Percentiles rank a stretch among this genome's conserved stretches.
Conservation (phyloP, 2,797 vertebrate genomes). For the Carcharodon carcharias region DNA sequence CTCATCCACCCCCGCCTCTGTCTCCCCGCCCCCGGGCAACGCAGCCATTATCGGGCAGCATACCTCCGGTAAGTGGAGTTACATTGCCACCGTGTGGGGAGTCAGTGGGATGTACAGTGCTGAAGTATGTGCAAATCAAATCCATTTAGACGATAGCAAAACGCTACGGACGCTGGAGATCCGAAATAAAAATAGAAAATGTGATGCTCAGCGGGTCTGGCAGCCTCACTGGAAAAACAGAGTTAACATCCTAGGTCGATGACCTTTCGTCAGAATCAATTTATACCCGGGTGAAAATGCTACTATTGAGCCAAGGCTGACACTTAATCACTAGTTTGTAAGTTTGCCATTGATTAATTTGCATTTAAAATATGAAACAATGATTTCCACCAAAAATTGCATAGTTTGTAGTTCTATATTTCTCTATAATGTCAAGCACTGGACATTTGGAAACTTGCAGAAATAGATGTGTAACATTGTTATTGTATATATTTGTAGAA, state of each 20-base stretch:
- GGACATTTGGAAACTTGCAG: background rate
- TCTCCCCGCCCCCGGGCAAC: constrained; percentile 62
- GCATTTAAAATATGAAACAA: background rate
- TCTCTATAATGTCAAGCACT: background rate
- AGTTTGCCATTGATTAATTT: background rate
- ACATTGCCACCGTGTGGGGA: constrained; percentile 51
- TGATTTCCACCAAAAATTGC: background rate
- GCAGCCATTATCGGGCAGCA: constrained; percentile 69
- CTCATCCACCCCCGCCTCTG: constrained; percentile 57
- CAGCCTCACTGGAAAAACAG: background rate
- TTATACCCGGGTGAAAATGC: background rate
- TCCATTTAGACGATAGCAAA: background rate
- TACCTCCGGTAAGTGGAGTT: constrained; percentile 68
- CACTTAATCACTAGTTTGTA: background rate
- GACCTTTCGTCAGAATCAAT: background rate
- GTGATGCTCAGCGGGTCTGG: background rate
- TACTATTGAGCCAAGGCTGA: background rate
- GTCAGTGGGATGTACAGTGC: background rate
- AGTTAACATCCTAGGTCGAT: background rate
- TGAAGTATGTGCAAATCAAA: background rate
- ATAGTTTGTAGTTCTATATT: background rate
- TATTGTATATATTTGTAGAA: background rate
- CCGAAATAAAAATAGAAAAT: background rate
- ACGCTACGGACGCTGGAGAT: background rate
- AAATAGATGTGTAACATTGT: background rate